phyloP scores from a whole-genome alignment of 2,797 vertebrate genomes.

The Sebastes taczanowskii region DNA sequence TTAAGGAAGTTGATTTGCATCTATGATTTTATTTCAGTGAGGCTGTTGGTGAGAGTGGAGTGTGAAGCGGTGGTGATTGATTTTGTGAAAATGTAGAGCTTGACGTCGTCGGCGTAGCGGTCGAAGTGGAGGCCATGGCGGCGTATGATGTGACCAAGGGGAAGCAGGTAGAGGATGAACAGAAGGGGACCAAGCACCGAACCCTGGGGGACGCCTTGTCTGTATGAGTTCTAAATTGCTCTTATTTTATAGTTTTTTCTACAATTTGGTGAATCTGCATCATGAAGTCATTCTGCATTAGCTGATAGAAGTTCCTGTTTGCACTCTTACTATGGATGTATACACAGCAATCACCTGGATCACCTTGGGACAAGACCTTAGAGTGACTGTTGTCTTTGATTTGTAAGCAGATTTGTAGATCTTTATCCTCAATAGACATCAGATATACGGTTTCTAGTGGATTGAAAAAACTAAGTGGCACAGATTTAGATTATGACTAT shows the following conservation, averaged over 20 bases:
- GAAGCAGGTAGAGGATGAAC: too few relatives aligned
- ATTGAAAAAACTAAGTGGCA: not conserved
- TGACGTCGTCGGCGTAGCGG: too few relatives aligned
- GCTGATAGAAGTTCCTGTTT: not conserved
- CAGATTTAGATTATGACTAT: not conserved
- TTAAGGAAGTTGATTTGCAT: too few relatives aligned
- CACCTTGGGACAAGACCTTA: not conserved
- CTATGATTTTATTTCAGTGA: too few relatives aligned
- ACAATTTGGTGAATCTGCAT: not conserved
- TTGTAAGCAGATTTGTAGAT: not conserved
- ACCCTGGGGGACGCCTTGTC: not conserved
- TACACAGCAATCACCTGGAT: not conserved
- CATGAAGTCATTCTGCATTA: not conserved
- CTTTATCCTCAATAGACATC: not conserved
- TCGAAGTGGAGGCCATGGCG: too few relatives aligned
- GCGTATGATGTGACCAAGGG: too few relatives aligned
- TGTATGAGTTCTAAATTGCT: not conserved
- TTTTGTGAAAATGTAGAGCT: too few relatives aligned
- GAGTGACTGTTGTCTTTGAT: not conserved
- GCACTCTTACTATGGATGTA: not conserved
- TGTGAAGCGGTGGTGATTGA: too few relatives aligned
- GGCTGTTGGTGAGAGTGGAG: too few relatives aligned
- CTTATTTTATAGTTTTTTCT: not conserved
- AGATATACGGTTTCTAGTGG: not conserved
- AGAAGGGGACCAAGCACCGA: too few relatives aligned